Base-by-base conservation (phyloP, 2,797 vertebrate species). In the Cichlasoma orientale region DNA sequence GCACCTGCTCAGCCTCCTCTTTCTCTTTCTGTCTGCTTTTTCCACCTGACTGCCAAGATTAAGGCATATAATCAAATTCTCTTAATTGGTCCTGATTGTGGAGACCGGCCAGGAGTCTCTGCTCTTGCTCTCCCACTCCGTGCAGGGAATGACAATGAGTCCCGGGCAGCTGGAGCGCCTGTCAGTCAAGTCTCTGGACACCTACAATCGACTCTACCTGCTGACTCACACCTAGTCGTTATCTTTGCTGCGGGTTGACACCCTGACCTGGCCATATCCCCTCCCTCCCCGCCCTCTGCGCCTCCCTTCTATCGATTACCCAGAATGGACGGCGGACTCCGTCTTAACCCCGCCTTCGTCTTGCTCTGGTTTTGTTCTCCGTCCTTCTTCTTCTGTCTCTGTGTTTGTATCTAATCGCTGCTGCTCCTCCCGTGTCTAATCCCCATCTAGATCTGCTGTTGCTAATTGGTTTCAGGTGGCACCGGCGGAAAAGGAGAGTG, bases 381-480 rank as follows among this genome's bases (percentile, higher is more conserved):
- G 23, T 50, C 56, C n/a, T 16, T 29, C 63, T 8, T 66, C 50
- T 57, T 8, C 25, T 47, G 31, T 11, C 36, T 82, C 44, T 74
- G 29, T 79, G 38, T 77, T 73, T 74, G 58, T 25, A 47, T 82
- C 78, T 88, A 82, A 85, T 87, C 79, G 81, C 74, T 76, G 23
- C 55, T 7, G 61, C 58, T 71, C 78, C 73, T 74, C 63, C 70
- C 50, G 69, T 47, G 74, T 87, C 82, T 88, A 82, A 88, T 89
- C 84, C 82, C 56, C 79, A 79, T 89, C 85, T 75, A 73, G 77
- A 88, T 90, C 83, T 82, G 73, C 83, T 83, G 84, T 53, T 69
- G 84, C 77, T 91, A 92, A 92, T 91, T 90, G 88, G 77, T 90
- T 91, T 86, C 92, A 92, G 91, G 90, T 93, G 77, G 71, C 68